Conservation (phyloP, 2,113 vertebrate species). For the Sylvietta virens region DNA sequence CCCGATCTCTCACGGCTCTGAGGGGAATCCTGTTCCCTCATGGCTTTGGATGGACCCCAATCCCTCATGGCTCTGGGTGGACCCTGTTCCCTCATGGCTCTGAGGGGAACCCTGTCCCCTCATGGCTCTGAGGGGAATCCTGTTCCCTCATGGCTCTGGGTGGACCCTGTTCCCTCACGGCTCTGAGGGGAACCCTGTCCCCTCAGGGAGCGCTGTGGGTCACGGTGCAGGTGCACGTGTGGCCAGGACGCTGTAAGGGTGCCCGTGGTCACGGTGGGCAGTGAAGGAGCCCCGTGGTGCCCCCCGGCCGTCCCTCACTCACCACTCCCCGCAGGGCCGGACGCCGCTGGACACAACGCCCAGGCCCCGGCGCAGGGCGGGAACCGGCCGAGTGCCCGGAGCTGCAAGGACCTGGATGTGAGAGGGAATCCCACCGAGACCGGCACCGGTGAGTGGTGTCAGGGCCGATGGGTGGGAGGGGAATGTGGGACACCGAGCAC, state of each 20-base stretch:
- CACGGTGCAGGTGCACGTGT: accelerated
- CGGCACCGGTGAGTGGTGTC: not conserved
- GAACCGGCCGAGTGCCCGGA: not conserved
- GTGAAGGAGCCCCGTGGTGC: accelerated
- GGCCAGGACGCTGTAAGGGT: not conserved
- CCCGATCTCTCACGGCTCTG: accelerated
- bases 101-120: accelerated
- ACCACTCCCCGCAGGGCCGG: accelerated
- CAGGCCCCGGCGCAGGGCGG: accelerated
- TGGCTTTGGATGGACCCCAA: accelerated
- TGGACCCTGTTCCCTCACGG: accelerated
- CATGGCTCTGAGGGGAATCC: not conserved
- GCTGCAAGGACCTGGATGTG: not conserved
- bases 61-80: accelerated
- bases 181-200: not conserved
- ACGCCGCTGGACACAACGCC: accelerated
- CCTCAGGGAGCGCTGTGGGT: too few species aligned
- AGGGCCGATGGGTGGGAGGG: accelerated
- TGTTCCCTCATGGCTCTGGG: not conserved
- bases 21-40: not conserved
- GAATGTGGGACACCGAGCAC: accelerated
- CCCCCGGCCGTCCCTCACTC: accelerated
- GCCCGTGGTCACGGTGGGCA: accelerated
- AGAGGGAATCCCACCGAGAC: not conserved
- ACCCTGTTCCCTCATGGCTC: accelerated